Conservation (phyloP, 2,797 vertebrate genomes). For the Acanthornis magna region DNA sequence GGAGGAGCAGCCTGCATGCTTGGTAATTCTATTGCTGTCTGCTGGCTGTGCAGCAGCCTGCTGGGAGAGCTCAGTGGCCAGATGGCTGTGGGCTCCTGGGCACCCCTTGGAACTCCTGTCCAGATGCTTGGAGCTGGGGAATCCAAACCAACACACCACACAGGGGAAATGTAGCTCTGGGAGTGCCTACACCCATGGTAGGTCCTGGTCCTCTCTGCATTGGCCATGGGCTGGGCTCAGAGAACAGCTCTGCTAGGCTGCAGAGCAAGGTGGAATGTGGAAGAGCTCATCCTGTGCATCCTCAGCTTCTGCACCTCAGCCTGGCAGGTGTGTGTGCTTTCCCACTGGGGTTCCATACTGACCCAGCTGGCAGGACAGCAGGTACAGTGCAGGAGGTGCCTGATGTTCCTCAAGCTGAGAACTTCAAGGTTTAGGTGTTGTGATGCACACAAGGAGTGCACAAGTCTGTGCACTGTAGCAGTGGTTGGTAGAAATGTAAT, state of each 20-base stretch:
- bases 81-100: not conserved
- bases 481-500: not conserved
- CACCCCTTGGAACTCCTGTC: not conserved
- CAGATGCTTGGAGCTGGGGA: not conserved
- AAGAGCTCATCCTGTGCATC: not conserved
- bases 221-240: fast-evolving
- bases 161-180: not conserved
- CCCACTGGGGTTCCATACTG: not conserved
- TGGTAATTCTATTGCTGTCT: not conserved
- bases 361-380: not conserved
- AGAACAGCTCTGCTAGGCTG: not conserved
- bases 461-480: not conserved
- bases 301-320: not conserved
- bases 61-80: not conserved
- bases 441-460: not conserved
- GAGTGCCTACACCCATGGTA: fast-evolving
- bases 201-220: not conserved
- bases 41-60: not conserved
- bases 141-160: fast-evolving
- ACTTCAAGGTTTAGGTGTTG: not conserved
- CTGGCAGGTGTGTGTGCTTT: not conserved
- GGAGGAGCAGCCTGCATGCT: not conserved
- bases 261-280: fast-evolving
- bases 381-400: not conserved
- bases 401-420: not conserved